phyloP scores from a whole-genome alignment of 1,140 invertebrate genomes.

The Tachypleus tridentatus region DNA sequence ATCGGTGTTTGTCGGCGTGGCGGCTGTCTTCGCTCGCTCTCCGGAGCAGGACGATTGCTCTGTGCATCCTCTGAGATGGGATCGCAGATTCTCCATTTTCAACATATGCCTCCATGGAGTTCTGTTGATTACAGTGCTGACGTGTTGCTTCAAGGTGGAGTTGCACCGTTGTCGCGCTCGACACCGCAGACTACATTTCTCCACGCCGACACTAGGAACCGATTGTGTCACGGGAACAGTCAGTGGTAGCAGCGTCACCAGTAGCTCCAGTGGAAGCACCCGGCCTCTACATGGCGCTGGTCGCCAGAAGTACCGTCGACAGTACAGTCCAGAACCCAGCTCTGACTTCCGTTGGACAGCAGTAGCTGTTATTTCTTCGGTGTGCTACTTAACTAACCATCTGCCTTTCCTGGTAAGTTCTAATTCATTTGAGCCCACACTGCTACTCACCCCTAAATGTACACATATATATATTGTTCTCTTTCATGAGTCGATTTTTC shows the following conservation, averaged over 20 bases:
- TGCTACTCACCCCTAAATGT: no score
- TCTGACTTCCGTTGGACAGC: conserved; percentile 37
- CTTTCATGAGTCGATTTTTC: no score
- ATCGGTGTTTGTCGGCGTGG: conserved; percentile 37
- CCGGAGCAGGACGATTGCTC: conserved; percentile 26
- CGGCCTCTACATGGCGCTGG: conserved; percentile 28
- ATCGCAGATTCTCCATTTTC: conserved; percentile 39
- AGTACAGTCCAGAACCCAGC: conserved; percentile 13
- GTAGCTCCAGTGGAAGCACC: conserved; percentile 21
- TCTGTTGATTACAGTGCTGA: conserved; percentile 31
- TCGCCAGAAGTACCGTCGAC: conserved; percentile 24
- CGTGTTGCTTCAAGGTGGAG: conserved; percentile 26
- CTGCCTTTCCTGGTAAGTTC: conserved; percentile 42
- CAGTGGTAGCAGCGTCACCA: conserved; percentile 14
- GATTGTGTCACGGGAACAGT: conserved; percentile 15
- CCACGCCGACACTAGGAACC: conserved; percentile 18
- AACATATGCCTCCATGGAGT: conserved; percentile 38
- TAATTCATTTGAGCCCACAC: no score
- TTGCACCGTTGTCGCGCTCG: conserved; percentile 7
- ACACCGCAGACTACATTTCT: no score
- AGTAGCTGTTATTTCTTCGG: conserved; percentile 36
- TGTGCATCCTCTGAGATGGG: conserved; percentile 37
- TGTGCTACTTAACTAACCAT: conserved; percentile 42
- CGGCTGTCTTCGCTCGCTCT: conserved; percentile 26
- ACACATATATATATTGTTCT: no score